Conservation (phyloP, 2,888 invertebrate genomes). For the Caenorhabditis panamensis region DNA sequence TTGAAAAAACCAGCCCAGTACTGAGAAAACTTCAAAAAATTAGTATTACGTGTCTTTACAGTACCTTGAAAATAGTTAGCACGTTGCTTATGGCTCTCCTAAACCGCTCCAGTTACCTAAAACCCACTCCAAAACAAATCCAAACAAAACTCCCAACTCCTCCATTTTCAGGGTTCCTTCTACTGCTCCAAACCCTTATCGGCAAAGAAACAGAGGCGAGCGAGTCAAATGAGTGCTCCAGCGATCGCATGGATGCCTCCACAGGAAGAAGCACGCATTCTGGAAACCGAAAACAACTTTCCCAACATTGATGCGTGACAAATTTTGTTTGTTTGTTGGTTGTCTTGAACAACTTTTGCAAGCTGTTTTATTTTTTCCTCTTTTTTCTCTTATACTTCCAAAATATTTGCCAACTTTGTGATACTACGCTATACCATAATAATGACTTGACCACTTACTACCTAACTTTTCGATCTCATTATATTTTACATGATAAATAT, state of each 20-base stretch:
- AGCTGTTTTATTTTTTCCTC: too few relatives aligned
- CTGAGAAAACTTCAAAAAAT: neutral
- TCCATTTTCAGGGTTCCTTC: slow-evolving; percentile 64
- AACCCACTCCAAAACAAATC: too few relatives aligned
- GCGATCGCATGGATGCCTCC: slow-evolving; percentile 65
- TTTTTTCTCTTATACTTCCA: too few relatives aligned
- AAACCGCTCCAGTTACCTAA: too few relatives aligned
- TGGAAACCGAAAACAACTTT: slow-evolving; percentile 45
- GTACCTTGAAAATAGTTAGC: slow-evolving; percentile 5
- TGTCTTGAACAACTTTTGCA: neutral
- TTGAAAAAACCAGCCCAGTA: too few relatives aligned
- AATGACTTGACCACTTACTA: too few relatives aligned
- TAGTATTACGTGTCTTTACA: neutral
- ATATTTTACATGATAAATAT: too few relatives aligned
- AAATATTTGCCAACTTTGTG: slow-evolving; percentile 21
- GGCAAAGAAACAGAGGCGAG: slow-evolving; percentile 57
- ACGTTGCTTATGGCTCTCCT: too few relatives aligned
- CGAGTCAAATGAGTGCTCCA: slow-evolving; percentile 70
- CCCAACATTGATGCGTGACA: slow-evolving; percentile 49
- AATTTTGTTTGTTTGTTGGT: neutral
- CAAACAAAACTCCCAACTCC: too few relatives aligned
- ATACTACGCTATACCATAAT: slow-evolving; percentile 19
- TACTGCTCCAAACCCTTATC: slow-evolving; percentile 67
- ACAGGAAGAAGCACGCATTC: slow-evolving; percentile 56
- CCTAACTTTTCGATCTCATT: too few relatives aligned